These are phyloP conservation scores for Akabosia matsudoensis DNA, from an alignment of 1,140 invertebrate species.

Conservation along the genomic window DNA sequence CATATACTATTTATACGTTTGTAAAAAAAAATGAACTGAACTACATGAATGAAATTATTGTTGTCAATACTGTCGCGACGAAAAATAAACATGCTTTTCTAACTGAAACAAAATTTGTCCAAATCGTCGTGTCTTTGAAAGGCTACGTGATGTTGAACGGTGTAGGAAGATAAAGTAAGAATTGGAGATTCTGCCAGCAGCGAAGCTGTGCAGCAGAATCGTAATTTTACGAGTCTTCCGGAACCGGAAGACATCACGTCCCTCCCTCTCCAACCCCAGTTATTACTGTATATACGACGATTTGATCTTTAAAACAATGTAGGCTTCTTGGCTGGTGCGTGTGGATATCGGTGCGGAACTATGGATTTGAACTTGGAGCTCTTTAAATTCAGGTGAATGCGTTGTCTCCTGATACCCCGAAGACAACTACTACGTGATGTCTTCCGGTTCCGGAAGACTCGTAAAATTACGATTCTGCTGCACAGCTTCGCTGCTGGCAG, in stretches of 20 bases:
- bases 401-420: background rate
- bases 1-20: too few species aligned
- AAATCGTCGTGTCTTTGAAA: conserved; percentile 6
- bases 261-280: background rate
- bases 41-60: too few species aligned
- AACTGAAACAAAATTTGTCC: too few species aligned
- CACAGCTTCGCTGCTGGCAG: conserved; percentile 3
- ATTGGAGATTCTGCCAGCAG: conserved; percentile 18
- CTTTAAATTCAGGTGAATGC: background rate
- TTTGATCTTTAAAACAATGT: background rate
- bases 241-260: conserved; percentile 26
- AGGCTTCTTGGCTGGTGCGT: background rate
- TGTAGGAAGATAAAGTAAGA: conserved; percentile 11
- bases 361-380: background rate
- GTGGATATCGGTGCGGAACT: background rate
- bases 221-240: conserved; percentile 24
- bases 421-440: conserved; percentile 21
- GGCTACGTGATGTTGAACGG: conserved; percentile 25
- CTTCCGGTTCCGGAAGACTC: conserved; percentile 25
- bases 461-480: conserved; percentile 16
- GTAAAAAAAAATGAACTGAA: too few species aligned
- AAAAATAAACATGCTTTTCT: too few species aligned
- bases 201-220: conserved; percentile 9
- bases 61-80: too few species aligned
- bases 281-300: background rate